Base-by-base conservation (phyloP, 2,888 invertebrate genomes). In the Caenorhabditis japonica region DNA sequence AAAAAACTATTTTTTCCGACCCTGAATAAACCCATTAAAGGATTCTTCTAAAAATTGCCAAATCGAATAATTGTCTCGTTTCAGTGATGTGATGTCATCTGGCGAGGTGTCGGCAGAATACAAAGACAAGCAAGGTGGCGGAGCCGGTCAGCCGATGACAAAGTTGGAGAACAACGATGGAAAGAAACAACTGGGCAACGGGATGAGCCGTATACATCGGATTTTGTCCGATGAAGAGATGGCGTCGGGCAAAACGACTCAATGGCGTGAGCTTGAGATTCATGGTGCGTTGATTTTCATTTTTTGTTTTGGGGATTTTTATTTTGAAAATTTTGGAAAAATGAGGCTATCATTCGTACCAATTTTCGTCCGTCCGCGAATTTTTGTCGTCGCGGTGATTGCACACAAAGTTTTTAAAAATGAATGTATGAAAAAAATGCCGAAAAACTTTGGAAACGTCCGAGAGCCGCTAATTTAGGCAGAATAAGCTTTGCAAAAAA, bases 201-300 rank as follows among this genome's bases (percentile, higher is more conserved):
- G 85, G 30, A 77, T 83, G 76, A 58, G 55, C 13, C 66, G 86
- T 19, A 77, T 80, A 3, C 86, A 86, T 68, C 76, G 84, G 41
- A 68, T 87, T 5, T 56, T 86, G 15, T 82, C 81, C 8, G 82
- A 83, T 5, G 86, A 87, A 5, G 86, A 86, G 47, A 44, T 85
- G 7, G 69, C 51, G 3, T 72, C 71, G 8, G 86, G 86, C 7
- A 78, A 76, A 34, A 56, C 59, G 27, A 75, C 85, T 7, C 64
- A 83, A 23, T 86, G 86, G 86, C 77, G 78, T 2, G 86, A 86
- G 59, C 71, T 86, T 41, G 86, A 86, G 56, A 83, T 86, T 7
- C 82, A 82, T 47, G 86, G 86, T 87, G 13, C n/a, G 81, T 55
- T 41, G 49, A 13, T 38, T 52, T 30, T 27, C 8, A 46, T 10